phyloP scores from a whole-genome alignment of 2,888 invertebrate genomes.

The Protula sp. region DNA sequence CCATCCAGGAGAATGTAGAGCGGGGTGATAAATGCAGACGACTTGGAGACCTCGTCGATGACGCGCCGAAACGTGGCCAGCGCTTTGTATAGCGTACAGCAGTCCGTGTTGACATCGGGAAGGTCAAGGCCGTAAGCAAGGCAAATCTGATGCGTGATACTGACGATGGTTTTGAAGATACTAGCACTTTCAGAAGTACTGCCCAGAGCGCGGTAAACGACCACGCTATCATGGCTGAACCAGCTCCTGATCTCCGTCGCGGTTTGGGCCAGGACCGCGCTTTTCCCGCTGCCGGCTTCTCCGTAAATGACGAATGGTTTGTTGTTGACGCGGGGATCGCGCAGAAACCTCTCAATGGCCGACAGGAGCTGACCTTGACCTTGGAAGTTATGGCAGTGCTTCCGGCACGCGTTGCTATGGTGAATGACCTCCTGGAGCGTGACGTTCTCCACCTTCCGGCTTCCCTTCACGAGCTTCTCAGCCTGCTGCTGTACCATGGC shows the following conservation, averaged over 20 bases:
- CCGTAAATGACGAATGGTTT: conserved; percentile 21
- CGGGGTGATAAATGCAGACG: conserved; percentile 13
- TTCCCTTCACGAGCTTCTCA: background rate
- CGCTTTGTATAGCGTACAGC: conserved; percentile 15
- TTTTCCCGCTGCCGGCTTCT: conserved; percentile 15
- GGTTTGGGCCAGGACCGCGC: conserved; percentile 9
- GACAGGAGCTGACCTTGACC: conserved; percentile 10
- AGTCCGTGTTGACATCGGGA: conserved; percentile 6
- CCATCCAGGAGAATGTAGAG: conserved; percentile 24
- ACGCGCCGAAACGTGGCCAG: conserved; percentile 14
- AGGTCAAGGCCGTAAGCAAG: conserved; percentile 13
- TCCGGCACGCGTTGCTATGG: conserved; percentile 9
- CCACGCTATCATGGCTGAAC: conserved; percentile 11
- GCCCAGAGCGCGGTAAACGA: conserved; percentile 19
- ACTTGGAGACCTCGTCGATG: conserved; percentile 11
- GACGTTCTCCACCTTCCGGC: background rate
- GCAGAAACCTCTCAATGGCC: conserved; percentile 13
- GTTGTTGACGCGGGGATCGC: conserved; percentile 10
- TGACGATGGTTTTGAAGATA: conserved; percentile 12
- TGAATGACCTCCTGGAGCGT: conserved; percentile 13
- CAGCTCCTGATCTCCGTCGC: conserved; percentile 8
- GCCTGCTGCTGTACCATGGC: conserved; percentile 12
- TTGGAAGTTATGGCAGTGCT: conserved; percentile 3
- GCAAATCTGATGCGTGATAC: conserved; percentile 22
- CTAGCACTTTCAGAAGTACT: conserved; percentile 3